Evolutionary conservation across 1,140 invertebrate species (phyloP), one percentile per base, ranked within the genome.

Genomic region (Plectrocnemia conspersa): DNA sequence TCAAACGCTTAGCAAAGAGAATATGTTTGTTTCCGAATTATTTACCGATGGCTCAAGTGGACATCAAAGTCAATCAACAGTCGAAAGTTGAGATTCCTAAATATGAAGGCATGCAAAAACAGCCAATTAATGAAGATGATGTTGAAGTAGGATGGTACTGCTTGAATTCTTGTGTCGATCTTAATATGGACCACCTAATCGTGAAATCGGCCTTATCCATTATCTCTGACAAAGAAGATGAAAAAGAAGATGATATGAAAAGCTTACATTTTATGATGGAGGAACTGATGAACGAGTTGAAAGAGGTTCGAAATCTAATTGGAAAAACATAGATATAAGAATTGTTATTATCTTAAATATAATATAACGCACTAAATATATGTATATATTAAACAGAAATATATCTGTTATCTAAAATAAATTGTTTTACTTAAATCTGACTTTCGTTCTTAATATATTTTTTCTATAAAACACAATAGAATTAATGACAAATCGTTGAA

Each of bases 11-110:
- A 50, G 72, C 77, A 19, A 67, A 65, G 41, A 66, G 75, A 33
- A 77, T 84, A 42, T 79, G 79, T 60, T 61, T 88, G 3, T 86
- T 86, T 63, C 81, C 82, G 0, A 69, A 78, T 58, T 82, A 79
- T 61, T 63, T 84, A 52, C 75, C 77, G 1, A 71, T 78, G 53
- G 78, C 78, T 15, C 75, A 78, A 58, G 77, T 87, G 23, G 71
- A 68, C 10, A 76, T 87, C 11, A 78, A 80, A 60, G 81, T 81
- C 0, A 82, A 85, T 62, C 77, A 83, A 61, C 70, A 66, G 9
- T 72, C 71, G 35, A 66, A 59, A 58, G 70, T 64, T 66, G 79
- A 68, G 44, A 73, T 72, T 47, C 69, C 66, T 18, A 72, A 60
- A 22, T 66, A 66, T 2, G 69, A 73, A 45, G 61, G 63, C 2